Evolutionary conservation across 2,113 vertebrate species (phyloP).

Genomic region (Arvicanthis niloticus): DNA sequence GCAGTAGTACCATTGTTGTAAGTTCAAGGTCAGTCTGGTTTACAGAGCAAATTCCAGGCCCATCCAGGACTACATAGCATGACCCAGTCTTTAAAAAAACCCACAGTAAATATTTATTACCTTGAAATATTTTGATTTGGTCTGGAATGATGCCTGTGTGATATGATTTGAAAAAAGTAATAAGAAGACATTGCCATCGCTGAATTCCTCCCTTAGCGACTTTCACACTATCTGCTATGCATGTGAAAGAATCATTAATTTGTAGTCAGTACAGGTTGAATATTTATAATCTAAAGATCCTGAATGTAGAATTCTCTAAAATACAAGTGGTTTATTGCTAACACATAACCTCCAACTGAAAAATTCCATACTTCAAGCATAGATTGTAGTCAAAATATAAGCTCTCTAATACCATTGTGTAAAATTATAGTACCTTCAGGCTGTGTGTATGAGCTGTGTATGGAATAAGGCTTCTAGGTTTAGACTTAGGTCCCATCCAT

Average conservation of each 20-base stretch:
- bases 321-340: neutral
- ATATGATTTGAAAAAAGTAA: neutral
- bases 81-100: neutral
- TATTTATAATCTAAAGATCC: neutral
- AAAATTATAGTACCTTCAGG: neutral
- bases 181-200: neutral
- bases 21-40: neutral
- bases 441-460: neutral
- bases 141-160: neutral
- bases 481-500: neutral
- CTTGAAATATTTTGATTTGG: neutral
- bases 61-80: neutral
- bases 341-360: neutral
- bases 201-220: neutral
- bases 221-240: neutral
- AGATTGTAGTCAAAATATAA: neutral
- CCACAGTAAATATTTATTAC: slow-evolving; percentile 15
- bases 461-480: neutral
- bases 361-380: neutral
- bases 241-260: neutral
- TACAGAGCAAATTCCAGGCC: neutral
- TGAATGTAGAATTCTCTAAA: neutral
- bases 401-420: neutral
- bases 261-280: neutral
- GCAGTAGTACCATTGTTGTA: neutral